Base-by-base conservation (phyloP, 2,113 vertebrate species). In the Gymnocephalus cernua region DNA sequence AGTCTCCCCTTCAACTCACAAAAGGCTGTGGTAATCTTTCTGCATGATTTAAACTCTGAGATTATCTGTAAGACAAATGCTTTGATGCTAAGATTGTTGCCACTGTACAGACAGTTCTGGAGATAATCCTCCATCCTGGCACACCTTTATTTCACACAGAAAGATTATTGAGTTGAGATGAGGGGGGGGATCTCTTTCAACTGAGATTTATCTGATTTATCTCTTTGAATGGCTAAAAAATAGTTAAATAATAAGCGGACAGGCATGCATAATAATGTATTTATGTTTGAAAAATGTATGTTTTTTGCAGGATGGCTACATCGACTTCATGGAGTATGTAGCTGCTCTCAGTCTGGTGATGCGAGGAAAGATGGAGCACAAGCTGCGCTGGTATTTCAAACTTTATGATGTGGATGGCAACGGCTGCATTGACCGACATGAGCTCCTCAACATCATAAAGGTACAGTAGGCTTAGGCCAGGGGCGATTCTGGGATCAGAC, bases 241-340 rank as follows among this genome's bases (percentile, higher is more conserved):
- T 10, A 8, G 23, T 25, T 25, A 15, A 12, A 35, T 23, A 21
- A 56, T 21, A 62, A 66, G 15, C 2, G 18, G 41, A 41, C 5
- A 23, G 15, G 18, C 48, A 19, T 44, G 44, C 8, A 45, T 53
- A 6, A 32, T 41, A 0, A 53, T 38, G n/a, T 10, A 27, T 3
- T 29, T 8, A 62, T 66, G 63, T 27, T 19, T 32, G 29, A 38
- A 11, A 61, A 11, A 41, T 41, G 2, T 41, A 9, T 41, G 35
- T 41, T 53, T 9, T 67, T 38, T 79, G 51, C 88, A 98, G 97
- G 97, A 98, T 51, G 97, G 97, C 13, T 97, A 97, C 77, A 97
- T 98, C 18, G 97, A 98, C 92, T 98, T 98, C 92, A 96, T 98
- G 95, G 97, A 97, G 87, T 98, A 98, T 0, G 96, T 98, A 79